These are phyloP conservation scores for Mythimna pallens DNA, from an alignment of 2,888 invertebrate species.

Conservation along the genomic window DNA sequence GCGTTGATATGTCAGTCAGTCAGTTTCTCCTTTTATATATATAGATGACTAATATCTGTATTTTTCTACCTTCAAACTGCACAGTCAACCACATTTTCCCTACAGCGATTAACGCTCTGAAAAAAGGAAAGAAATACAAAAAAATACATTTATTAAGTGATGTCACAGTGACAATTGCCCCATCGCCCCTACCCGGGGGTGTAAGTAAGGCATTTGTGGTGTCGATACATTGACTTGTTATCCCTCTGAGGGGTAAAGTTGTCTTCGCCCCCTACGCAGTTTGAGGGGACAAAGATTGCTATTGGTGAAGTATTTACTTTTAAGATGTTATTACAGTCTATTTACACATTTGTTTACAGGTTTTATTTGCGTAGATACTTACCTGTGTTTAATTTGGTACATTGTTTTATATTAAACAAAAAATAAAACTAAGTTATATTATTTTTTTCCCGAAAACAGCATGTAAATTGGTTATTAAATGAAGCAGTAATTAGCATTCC, in stretches of 20 bases:
- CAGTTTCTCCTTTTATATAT: no score
- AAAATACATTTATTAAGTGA: constrained; percentile 54
- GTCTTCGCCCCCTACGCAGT: constrained; percentile 24
- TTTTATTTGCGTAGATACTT: neutral
- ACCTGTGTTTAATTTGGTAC: no score
- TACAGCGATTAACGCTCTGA: no score
- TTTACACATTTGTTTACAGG: neutral
- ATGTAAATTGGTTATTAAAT: neutral
- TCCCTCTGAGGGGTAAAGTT: constrained; percentile 65
- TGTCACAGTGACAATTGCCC: constrained; percentile 44
- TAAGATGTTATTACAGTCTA: neutral
- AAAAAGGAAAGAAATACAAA: neutral
- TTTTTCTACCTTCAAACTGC: neutral
- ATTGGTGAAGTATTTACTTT: constrained; percentile 28
- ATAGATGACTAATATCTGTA: neutral
- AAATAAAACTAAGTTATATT: no score
- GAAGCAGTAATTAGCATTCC: neutral
- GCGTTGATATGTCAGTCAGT: no score
- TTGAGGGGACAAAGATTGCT: constrained; percentile 23
- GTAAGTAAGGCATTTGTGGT: constrained; percentile 60
- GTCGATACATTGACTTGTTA: constrained; percentile 79
- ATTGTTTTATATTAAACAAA: no score
- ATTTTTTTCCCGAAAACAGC: no score
- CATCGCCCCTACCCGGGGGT: constrained; percentile 44
- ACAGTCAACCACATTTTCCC: neutral